Evolutionary conservation across 2,113 vertebrate species (phyloP).

Genomic region (Chaetura pelagica): DNA sequence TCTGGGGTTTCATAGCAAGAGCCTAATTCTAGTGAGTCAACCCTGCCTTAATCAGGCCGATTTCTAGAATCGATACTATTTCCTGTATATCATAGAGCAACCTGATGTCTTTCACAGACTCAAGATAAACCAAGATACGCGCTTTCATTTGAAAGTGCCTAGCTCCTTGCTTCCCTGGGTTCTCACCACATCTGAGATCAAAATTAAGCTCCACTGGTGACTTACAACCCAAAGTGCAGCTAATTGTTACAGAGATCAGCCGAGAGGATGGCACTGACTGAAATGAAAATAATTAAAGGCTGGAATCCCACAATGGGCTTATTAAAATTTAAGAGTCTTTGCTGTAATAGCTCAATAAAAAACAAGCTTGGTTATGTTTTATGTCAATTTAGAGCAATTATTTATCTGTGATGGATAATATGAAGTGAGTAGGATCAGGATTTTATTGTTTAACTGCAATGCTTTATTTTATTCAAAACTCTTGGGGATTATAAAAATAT

Average conservation of each 20-base stretch:
- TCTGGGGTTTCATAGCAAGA: neutral
- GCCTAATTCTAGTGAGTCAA: neutral
- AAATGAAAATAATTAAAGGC: conserved; percentile 60
- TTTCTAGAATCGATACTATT: neutral
- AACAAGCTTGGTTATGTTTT: neutral
- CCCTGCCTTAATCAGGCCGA: neutral
- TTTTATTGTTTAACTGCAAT: conserved; percentile 30
- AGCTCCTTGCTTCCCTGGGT: neutral
- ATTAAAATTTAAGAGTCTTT: conserved; percentile 59
- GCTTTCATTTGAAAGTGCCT: neutral
- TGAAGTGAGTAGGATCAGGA: neutral
- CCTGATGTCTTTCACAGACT: neutral
- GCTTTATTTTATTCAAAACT: conserved; percentile 37
- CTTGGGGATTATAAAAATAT: conserved; percentile 34
- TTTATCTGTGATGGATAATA: conserved; percentile 50
- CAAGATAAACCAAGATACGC: neutral
- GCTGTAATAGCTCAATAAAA: conserved; percentile 50
- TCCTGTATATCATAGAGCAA: neutral
- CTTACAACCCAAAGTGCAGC: neutral
- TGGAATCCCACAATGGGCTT: conserved; percentile 1
- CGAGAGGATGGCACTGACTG: neutral
- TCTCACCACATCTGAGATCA: neutral
- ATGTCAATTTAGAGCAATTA: conserved; percentile 46
- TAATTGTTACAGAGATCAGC: neutral
- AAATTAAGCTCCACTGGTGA: neutral